Base-by-base conservation (phyloP, 2,113 vertebrate species). In the Morone saxatilis region DNA sequence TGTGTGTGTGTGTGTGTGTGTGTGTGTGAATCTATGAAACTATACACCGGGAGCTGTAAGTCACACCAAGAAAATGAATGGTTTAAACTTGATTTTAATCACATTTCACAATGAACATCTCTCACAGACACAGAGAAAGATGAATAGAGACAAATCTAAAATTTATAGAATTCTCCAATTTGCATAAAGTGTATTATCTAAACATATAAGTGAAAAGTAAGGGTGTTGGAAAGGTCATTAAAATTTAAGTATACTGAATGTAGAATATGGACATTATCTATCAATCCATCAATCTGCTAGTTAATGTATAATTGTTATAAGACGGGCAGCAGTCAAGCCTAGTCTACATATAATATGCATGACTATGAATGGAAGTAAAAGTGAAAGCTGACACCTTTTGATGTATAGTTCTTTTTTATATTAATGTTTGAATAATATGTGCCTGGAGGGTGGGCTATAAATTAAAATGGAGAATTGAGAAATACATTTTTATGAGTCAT, bases 371-470 rank as follows among this genome's bases (percentile, higher is more conserved):
- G 87, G 90, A 95, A 91, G 91, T 76, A 92, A 94, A 95, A 94
- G 96, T 95, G 94, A 96, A 96, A 95, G 95, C 91, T 90, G 95
- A 95, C 94, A 95, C 94, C 96, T 96, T 96, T 90, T 97, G 96
- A 98, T 97, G 96, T 97, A 97, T 96, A 95, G 95, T 96, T 96
- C 97, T 98, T 98, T 98, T 98, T 98, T 98, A 97, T 98, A 98
- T 98, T 97, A 97, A 98, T 97, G 97, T 97, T 98, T 98, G 96
- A 98, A 97, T 99, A 98, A 98, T 98, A 97, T 97, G 96, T 94
- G 97, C 96, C 98, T 97, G 92, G 95, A 97, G 97, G 97, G 97
- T 93, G 93, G 96, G 96, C 96, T 88, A 97, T 97, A 97, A 97
- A 98, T 99, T 98, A 98, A 97, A 96, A 96, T 94, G 92, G 93